A percentile compares a stretch with the other conserved stretches of the same genome.
phyloP scores from a whole-genome alignment of 2,797 vertebrate species.

The Anniella stebbinsi region DNA sequence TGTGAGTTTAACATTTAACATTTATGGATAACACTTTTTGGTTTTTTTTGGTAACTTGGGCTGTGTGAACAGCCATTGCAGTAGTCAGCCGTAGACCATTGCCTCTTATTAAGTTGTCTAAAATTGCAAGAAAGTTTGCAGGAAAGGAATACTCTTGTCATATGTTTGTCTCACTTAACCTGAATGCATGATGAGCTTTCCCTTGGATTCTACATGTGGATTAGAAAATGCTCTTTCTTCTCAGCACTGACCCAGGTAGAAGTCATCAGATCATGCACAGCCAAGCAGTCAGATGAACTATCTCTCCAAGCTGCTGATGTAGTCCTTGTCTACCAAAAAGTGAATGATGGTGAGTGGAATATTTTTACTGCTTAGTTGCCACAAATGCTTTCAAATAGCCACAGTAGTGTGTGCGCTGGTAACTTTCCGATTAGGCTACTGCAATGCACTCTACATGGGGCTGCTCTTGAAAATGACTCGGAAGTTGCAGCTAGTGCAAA shows the following conservation, averaged over 20 bases:
- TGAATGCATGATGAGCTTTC: not conserved
- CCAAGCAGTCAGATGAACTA: constrained; percentile 94
- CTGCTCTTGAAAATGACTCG: no score
- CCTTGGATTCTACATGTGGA: not conserved
- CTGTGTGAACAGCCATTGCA: not conserved
- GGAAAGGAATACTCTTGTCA: not conserved
- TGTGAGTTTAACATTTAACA: not conserved
- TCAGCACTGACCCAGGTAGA: constrained; percentile 91
- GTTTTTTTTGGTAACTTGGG: not conserved
- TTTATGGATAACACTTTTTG: not conserved
- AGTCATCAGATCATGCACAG: constrained; percentile 91
- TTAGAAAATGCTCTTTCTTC: not conserved
- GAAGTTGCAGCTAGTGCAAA: no score
- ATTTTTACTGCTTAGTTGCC: not conserved
- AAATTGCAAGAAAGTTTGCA: not conserved
- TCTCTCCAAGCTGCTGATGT: constrained; percentile 95
- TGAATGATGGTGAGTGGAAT: constrained; percentile 85
- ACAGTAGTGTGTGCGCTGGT: no score
- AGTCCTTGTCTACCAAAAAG: constrained; percentile 90
- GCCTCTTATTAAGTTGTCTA: not conserved
- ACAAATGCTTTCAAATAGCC: not conserved
- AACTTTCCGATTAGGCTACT: no score
- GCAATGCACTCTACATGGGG: no score
- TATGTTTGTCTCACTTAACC: not conserved
- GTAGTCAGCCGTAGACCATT: not conserved